Conservation (phyloP, 1,140 invertebrate genomes). For the Planococcus citri region DNA sequence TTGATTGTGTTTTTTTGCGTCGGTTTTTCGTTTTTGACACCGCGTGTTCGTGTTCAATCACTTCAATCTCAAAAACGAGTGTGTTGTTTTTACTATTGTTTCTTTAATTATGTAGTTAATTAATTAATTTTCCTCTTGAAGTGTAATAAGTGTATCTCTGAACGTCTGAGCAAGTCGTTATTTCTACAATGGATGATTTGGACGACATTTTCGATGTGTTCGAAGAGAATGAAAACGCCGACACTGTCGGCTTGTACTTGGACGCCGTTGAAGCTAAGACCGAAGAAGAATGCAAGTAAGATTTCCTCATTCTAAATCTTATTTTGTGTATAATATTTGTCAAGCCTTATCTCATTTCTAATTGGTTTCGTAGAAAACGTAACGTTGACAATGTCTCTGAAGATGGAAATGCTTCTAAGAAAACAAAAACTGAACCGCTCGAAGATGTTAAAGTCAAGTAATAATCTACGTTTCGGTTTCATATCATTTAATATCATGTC, state of each 20-base stretch:
- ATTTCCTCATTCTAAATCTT: not conserved
- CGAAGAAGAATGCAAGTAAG: not conserved
- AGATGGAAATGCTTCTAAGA: not conserved
- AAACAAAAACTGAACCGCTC: not conserved
- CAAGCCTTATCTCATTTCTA: not conserved
- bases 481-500: not conserved
- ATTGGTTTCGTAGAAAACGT: not conserved
- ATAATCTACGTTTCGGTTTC: not conserved
- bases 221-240: not conserved
- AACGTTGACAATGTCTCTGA: not conserved
- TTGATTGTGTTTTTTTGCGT: too few species aligned
- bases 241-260: not conserved
- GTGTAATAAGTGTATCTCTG: too few species aligned
- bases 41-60: too few species aligned
- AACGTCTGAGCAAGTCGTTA: too few species aligned
- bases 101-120: too few species aligned
- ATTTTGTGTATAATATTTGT: not conserved
- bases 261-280: not conserved
- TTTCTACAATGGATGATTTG: not conserved
- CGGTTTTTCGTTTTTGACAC: too few species aligned
- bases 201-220: conserved; percentile 8
- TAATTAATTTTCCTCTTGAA: too few species aligned
- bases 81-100: too few species aligned
- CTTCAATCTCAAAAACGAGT: too few species aligned
- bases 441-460: not conserved